These are phyloP conservation scores for Malthinus seriepunctatus DNA, from an alignment of 2,888 invertebrate species.

Conservation along the genomic window DNA sequence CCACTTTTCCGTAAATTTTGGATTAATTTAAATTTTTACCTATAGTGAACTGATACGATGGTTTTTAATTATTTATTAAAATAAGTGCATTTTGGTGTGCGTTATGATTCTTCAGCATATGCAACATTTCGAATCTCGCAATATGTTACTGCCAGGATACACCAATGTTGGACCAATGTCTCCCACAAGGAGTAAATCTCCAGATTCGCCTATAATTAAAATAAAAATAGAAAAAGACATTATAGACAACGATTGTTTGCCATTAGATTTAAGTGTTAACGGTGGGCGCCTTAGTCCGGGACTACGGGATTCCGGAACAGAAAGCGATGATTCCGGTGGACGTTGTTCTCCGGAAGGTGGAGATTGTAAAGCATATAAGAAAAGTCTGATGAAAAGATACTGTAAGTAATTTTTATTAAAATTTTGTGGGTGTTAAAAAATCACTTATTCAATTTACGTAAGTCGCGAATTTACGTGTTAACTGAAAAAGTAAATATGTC, in stretches of 20 bases:
- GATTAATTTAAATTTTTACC: neutral
- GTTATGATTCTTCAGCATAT: slow-evolving; percentile 48
- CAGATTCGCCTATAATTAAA: slow-evolving; percentile 32
- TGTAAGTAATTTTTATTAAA: slow-evolving; percentile 73
- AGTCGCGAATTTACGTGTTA: too few species aligned
- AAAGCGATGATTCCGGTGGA: slow-evolving; percentile 81
- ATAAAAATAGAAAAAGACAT: slow-evolving; percentile 31
- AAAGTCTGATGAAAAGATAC: slow-evolving; percentile 90
- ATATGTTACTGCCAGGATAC: slow-evolving; percentile 34
- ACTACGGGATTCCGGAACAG: slow-evolving; percentile 69
- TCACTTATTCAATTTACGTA: too few species aligned
- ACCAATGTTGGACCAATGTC: slow-evolving; percentile 27
- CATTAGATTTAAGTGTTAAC: slow-evolving; percentile 77
- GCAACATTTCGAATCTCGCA: slow-evolving; percentile 34
- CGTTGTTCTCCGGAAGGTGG: slow-evolving; percentile 66
- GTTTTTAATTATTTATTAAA: slow-evolving; percentile 1
- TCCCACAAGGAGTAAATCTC: slow-evolving; percentile 36
- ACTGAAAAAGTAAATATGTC: neutral
- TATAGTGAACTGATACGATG: neutral
- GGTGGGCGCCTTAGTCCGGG: slow-evolving; percentile 56
- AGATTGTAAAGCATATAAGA: slow-evolving; percentile 76
- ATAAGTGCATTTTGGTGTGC: slow-evolving; percentile 21
- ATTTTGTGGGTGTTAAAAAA: neutral
- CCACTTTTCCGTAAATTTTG: neutral
- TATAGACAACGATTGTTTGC: slow-evolving; percentile 59